Percentiles rank a stretch among this genome's conserved stretches.
Conservation (phyloP, 2,113 vertebrate genomes). For the Coptodon rendalli region DNA sequence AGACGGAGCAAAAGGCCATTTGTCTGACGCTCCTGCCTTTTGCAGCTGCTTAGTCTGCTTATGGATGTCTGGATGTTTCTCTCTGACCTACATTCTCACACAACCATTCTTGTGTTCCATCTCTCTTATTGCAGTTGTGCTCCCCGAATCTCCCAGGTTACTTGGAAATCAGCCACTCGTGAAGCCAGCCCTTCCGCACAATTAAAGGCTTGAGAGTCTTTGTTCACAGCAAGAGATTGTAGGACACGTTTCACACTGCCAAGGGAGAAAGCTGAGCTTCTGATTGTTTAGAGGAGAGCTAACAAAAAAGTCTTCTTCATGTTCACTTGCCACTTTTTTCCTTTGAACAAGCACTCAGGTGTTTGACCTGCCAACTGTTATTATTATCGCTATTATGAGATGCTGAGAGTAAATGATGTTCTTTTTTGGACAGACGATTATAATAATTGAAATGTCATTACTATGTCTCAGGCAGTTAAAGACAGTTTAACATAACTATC, state of each 20-base stretch:
- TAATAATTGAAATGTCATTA: not conserved
- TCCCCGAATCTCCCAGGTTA: not conserved
- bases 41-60: not conserved
- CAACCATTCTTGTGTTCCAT: not conserved
- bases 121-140: not conserved
- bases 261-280: not conserved
- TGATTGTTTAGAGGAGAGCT: not conserved
- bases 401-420: not conserved
- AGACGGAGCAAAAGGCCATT: not conserved
- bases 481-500: not conserved
- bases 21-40: not conserved
- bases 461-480: not conserved
- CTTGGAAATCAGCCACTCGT: not conserved
- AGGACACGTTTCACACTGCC: not conserved
- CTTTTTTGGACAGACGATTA: not conserved
- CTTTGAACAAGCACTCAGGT: not conserved
- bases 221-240: not conserved
- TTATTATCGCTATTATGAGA: not conserved
- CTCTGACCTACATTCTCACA: slow-evolving; percentile 35
- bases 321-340: not conserved
- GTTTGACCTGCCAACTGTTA: slow-evolving; percentile 6
- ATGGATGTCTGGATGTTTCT: not conserved
- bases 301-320: not conserved
- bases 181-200: not conserved
- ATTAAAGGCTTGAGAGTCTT: not conserved